These are phyloP conservation scores for Oligia strigilis DNA, from an alignment of 2,888 invertebrate species.

Conservation along the genomic window DNA sequence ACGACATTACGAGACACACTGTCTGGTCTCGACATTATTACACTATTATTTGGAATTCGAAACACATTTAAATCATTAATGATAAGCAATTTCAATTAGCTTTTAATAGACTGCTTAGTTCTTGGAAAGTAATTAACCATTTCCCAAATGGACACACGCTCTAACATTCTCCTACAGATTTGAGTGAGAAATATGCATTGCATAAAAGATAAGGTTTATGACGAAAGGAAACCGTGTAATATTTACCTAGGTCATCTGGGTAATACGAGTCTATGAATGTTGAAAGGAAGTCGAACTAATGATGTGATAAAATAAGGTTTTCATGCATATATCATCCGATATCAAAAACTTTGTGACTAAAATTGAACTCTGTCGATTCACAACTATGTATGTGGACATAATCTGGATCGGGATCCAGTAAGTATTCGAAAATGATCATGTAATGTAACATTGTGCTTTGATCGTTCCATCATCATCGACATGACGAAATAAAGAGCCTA, in stretches of 20 bases:
- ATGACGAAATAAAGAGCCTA: not conserved
- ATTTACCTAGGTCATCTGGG: not conserved
- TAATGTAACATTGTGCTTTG: not conserved
- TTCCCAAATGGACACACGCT: not conserved
- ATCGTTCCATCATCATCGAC: not conserved
- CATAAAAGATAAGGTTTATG: slow-evolving; percentile 1
- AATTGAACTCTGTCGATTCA: not conserved
- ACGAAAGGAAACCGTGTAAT: not conserved
- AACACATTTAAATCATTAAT: slow-evolving; percentile 37
- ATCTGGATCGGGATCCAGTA: not conserved
- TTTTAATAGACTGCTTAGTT: slow-evolving; percentile 5
- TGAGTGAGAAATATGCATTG: slow-evolving; percentile 4
- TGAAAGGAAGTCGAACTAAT: not conserved
- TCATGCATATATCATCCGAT: not conserved
- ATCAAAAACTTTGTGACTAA: not conserved
- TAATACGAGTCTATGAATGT: not conserved
- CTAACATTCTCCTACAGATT: not conserved
- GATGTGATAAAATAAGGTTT: not conserved
- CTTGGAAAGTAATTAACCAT: slow-evolving; percentile 5
- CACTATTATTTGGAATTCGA: slow-evolving; percentile 54
- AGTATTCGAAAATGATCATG: not conserved
- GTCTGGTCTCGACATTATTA: slow-evolving; percentile 69
- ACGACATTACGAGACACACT: slow-evolving; percentile 75
- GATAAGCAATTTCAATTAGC: slow-evolving; percentile 33
- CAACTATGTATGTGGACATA: not conserved